These are phyloP conservation scores for Sceliomorpha sp. DNA, from an alignment of 2,888 invertebrate species.

Conservation along the genomic window DNA sequence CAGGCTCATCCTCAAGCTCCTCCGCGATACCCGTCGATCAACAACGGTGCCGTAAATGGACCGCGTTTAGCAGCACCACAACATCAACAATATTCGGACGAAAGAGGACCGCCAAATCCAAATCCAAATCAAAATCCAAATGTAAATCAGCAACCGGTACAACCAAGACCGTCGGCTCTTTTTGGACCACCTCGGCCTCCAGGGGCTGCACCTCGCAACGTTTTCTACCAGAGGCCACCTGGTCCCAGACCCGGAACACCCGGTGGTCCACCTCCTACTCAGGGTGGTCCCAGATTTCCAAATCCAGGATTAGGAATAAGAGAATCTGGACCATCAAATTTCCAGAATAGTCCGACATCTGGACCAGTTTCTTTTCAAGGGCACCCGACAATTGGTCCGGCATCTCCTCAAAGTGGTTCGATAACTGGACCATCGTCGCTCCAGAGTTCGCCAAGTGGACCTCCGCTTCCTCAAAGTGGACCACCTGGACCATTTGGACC, in stretches of 20 bases:
- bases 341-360: conserved; percentile 2
- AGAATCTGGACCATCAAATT: conserved; percentile 10
- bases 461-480: conserved; percentile 41
- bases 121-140: too few relatives aligned
- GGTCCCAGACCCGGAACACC: conserved; percentile 48
- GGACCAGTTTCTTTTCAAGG: conserved; percentile 12
- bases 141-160: conserved; percentile 14
- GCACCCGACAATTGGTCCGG: conserved; percentile 36
- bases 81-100: conserved; percentile 82
- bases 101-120: conserved; percentile 79
- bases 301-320: conserved; percentile 36
- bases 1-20: conserved; percentile 68
- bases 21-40: conserved; percentile 64
- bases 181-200: conserved; percentile 60
- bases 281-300: conserved; percentile 41
- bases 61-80: conserved; percentile 82
- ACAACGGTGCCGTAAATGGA: conserved; percentile 75
- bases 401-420: conserved; percentile 5
- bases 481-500: conserved; percentile 13
- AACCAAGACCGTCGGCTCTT: conserved; percentile 30
- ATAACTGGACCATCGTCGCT: conserved; percentile 6
- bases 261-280: conserved; percentile 20
- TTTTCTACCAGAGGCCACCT: conserved; percentile 42
- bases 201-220: conserved; percentile 46
- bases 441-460: conserved; percentile 46